phyloP scores from a whole-genome alignment of 2,888 invertebrate species.

The Rhyacophila evoluta region DNA sequence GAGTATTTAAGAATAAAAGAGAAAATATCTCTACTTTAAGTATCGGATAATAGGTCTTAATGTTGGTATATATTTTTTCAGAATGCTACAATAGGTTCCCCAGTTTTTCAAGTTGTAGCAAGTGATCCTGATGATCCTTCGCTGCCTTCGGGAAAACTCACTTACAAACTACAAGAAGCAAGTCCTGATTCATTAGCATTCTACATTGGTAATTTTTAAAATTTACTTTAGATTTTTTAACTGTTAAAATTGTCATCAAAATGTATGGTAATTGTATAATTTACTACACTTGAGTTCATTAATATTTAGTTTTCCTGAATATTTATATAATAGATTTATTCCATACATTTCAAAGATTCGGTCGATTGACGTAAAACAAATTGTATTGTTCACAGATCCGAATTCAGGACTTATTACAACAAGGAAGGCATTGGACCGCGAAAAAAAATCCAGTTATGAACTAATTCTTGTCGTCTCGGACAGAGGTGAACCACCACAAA shows the following conservation, averaged over 20 bases:
- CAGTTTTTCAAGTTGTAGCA: constrained; percentile 82
- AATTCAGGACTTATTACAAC: constrained; percentile 81
- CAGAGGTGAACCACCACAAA: constrained; percentile 81
- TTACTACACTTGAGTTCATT: too few relatives aligned
- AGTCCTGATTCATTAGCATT: constrained; percentile 75
- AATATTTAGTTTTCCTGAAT: too few relatives aligned
- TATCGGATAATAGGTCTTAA: too few relatives aligned
- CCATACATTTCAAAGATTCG: too few relatives aligned
- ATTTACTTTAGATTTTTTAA: background rate
- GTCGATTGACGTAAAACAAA: too few relatives aligned
- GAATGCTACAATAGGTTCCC: constrained; percentile 79
- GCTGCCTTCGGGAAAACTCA: constrained; percentile 79
- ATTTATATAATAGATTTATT: too few relatives aligned
- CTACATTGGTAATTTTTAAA: constrained; percentile 66
- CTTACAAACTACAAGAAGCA: constrained; percentile 78
- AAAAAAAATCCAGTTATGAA: constrained; percentile 79
- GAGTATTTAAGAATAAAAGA: too few relatives aligned
- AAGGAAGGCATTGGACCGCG: constrained; percentile 77
- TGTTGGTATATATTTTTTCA: too few relatives aligned
- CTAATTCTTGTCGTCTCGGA: constrained; percentile 83
- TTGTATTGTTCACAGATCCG: constrained; percentile 68
- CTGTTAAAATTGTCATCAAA: too few relatives aligned
- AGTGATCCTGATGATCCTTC: constrained; percentile 83
- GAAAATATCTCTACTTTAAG: too few relatives aligned
- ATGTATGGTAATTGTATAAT: too few relatives aligned